A percentile compares a stretch with the other conserved stretches of the same genome.
Conservation (phyloP, 2,888 invertebrate genomes). For the Oligia fasciuncula region DNA sequence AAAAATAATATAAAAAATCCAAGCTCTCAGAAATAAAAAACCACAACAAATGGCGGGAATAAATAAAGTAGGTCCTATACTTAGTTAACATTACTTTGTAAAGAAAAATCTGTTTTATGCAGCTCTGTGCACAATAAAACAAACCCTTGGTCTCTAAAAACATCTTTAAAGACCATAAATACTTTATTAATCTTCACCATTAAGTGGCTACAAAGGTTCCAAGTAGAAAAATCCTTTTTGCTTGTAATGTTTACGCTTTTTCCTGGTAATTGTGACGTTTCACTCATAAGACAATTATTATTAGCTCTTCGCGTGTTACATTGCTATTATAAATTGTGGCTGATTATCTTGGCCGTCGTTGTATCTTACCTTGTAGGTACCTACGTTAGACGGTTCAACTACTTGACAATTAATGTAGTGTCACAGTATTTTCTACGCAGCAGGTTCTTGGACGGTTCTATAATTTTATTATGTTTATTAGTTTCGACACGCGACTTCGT, state of each 20-base stretch:
- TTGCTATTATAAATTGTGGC: conserved; percentile 64
- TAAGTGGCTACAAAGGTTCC: conserved; percentile 41
- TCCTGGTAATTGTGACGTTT: conserved; percentile 77
- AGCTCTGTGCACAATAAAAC: conserved; percentile 59
- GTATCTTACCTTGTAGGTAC: conserved; percentile 39
- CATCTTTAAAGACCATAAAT: conserved; percentile 66
- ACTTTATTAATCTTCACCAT: conserved; percentile 70
- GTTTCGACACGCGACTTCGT: neutral
- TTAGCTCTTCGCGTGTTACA: conserved; percentile 69
- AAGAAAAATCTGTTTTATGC: conserved; percentile 49
- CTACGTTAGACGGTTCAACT: conserved; percentile 25
- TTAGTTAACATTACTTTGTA: conserved; percentile 8
- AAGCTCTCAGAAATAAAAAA: neutral
- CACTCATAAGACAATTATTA: conserved; percentile 72
- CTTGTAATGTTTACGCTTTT: conserved; percentile 69
- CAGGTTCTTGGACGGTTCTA: conserved; percentile 2
- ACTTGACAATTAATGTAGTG: conserved; percentile 16
- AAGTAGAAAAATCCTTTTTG: conserved; percentile 67
- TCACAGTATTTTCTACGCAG: conserved; percentile 32
- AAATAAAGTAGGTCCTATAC: conserved; percentile 2
- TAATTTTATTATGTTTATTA: neutral
- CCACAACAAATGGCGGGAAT: neutral
- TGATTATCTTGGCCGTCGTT: conserved; percentile 40
- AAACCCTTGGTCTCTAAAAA: conserved; percentile 61
- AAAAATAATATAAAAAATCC: neutral